These are phyloP conservation scores for Mohoua ochrocephala DNA, from an alignment of 2,113 vertebrate species.

Conservation along the genomic window DNA sequence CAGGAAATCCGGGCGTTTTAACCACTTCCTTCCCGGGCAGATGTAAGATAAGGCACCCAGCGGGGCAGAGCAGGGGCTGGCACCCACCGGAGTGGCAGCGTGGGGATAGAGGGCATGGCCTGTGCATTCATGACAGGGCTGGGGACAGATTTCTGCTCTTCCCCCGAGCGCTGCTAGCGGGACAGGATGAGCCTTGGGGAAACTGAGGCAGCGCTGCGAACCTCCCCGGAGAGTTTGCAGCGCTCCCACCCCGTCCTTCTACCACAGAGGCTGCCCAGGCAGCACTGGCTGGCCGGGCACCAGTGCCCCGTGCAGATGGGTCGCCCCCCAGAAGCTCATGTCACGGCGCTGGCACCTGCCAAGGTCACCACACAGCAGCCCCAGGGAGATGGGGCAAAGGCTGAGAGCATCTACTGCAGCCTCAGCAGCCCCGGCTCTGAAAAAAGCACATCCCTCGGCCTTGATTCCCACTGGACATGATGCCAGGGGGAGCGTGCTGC, in stretches of 20 bases:
- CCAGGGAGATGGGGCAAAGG: not conserved
- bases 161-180: fast-evolving
- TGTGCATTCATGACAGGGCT: fast-evolving
- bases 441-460: not conserved
- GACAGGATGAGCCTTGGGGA: not conserved
- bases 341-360: not conserved
- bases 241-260: fast-evolving
- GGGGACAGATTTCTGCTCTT: not conserved
- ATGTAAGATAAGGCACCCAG: not conserved
- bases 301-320: not conserved
- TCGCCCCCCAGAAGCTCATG: not conserved
- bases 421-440: not conserved
- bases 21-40: not conserved
- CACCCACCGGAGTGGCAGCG: not conserved
- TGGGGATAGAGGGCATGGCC: not conserved
- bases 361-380: not conserved
- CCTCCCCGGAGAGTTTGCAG: not conserved
- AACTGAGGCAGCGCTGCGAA: not conserved
- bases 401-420: not conserved
- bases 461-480: fast-evolving
- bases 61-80: not conserved
- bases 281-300: not conserved
- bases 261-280: not conserved
- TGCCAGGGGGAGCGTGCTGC: fast-evolving
- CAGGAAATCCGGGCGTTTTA: not conserved